Base-by-base conservation (phyloP, 2,797 vertebrate species). In the Scolopax rusticola region DNA sequence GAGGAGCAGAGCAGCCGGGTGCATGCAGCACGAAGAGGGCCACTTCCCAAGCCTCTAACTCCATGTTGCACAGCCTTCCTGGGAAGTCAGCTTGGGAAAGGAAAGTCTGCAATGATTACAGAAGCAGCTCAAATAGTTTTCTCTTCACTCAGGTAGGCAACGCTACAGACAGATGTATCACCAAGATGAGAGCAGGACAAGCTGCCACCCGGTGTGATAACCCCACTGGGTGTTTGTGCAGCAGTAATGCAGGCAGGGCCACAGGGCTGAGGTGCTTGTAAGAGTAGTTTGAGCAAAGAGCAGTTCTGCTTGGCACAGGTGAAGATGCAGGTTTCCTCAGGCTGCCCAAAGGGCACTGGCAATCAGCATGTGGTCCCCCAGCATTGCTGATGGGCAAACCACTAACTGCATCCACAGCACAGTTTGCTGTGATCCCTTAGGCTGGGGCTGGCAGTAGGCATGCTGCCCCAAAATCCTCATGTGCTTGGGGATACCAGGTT, bases 321-420 rank as follows among this genome's bases (percentile, higher is more conserved):
- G 65, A 92, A 65, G 45, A 25, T 33, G 48, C 24, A 47, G 41
- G 30, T 67, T 79, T 89, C 77, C 56, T 64, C 73, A 32, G 61
- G 23, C 5, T 82, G 21, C 27, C 47, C 40, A 17, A 43, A 24
- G 32, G 61, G 38, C 40, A 5, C 16, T 41, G 68, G 41, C n/a
- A 61, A 6, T 50, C 64, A 24, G 36, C 27, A 10, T 2, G 6
- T 54, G 30, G 30, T 9, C 43, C 18, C 10, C 12, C 57, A 67
- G 36, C 70, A 54, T 30, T 6, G 20, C 38, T 56, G 40, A 6
- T 1, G 28, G 64, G 48, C 28, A 27, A 8, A 69, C 8, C 2
- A 0, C 25, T 54, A 8, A 8, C 38, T 18, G 17, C 53, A 11
- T 48, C 33, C 4, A 3, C 15, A 57, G 38, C 0, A 0, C 0